A percentile compares a stretch with the other conserved stretches of the same genome.
phyloP scores from a whole-genome alignment of 1,140 invertebrate species.

The Psilanteris sp. region DNA sequence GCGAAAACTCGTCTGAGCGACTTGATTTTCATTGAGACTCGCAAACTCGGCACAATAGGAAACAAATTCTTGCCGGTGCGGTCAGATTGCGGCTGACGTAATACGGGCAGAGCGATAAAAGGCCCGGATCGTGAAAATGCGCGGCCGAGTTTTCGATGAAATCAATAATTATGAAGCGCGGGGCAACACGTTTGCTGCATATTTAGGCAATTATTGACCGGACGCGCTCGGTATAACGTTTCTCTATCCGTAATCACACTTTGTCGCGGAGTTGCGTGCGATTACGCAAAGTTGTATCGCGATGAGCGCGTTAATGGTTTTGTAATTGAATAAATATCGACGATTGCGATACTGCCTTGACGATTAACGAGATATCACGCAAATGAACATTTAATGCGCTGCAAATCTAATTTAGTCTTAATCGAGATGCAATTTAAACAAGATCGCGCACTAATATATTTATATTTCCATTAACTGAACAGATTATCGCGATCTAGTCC shows the following conservation, averaged over 20 bases:
- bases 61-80: no score
- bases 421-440: constrained; percentile 64
- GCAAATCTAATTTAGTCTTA: constrained; percentile 65
- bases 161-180: constrained; percentile 29
- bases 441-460: constrained; percentile 64
- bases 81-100: no score
- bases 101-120: no score
- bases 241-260: constrained; percentile 47
- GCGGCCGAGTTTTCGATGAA: constrained; percentile 11
- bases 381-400: constrained; percentile 62
- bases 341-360: constrained; percentile 57
- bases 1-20: no score
- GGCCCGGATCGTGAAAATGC: background rate
- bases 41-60: no score
- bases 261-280: constrained; percentile 47
- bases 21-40: no score
- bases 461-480: constrained; percentile 59
- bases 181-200: constrained; percentile 39
- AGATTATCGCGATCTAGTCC: constrained; percentile 47
- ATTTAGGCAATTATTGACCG: constrained; percentile 53
- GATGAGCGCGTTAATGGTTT: constrained; percentile 63
- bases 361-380: constrained; percentile 65
- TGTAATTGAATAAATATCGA: constrained; percentile 65
- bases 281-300: constrained; percentile 54
- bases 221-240: constrained; percentile 27